Evolutionary conservation across 2,113 vertebrate species (phyloP), one percentile per base, ranked within the genome.

Genomic region (Oxygymnocypris stewartii): DNA sequence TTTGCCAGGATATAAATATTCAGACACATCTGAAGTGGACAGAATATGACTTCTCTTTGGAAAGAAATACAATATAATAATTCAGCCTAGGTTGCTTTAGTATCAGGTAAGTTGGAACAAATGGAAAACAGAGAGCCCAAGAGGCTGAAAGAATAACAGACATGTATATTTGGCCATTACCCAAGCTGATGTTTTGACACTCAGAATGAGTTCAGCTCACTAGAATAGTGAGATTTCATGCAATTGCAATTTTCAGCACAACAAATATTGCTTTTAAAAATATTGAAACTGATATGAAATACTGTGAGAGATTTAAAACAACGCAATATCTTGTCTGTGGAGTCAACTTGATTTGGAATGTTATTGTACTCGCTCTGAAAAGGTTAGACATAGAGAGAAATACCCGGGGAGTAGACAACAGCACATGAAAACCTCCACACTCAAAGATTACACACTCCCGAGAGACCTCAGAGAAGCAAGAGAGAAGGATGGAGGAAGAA

Each of bases 391-490:
- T 4, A 18, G 25, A 0, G 8, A 78, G 25, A 31, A 54, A 54
- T 78, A 6, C 25, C 75, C 54, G 75, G 25, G 47, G 25, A 77
- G 54, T 6, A 77, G 9, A 51, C 74, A 77, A 51, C 25, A 77
- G n/a, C 42, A 77, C 44, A 77, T 77, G 44, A 47, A 40, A 78
- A 12, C 42, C 47, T 4, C 47, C 85, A 65, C 42, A 73, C n/a
- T 75, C 44, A 87, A 42, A 71, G 31, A 89, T 14, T 25, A 74
- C 59, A 59, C 75, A 35, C 6, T 73, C n/a, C 54, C 18, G n/a
- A 73, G 35, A 73, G 69, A 23, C 35, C 69, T 37, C 35, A 11
- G 35, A 71, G 69, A 11, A 73, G 35, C 9, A 0, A 6, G 37
- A 73, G 69, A 42, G 69, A 73, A 3, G 11, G 37, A 2, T 3